phyloP scores from a whole-genome alignment of 2,888 invertebrate species.

The Ennomos fuscantarius region DNA sequence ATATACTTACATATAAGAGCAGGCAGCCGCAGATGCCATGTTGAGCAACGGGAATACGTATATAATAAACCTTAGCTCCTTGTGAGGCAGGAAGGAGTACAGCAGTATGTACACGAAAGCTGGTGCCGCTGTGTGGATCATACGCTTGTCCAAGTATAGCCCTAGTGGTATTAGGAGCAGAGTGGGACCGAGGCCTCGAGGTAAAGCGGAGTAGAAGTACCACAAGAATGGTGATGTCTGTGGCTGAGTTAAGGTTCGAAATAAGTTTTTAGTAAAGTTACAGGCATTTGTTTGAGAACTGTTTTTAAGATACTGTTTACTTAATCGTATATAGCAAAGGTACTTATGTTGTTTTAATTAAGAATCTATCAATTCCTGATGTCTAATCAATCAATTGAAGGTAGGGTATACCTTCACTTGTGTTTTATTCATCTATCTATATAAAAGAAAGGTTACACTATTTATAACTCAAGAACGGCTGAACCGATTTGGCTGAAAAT shows the following conservation, averaged over 20 bases:
- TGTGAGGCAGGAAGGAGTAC: constrained; percentile 98
- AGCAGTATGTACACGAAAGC: constrained; percentile 92
- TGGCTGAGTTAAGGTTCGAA: constrained; percentile 42
- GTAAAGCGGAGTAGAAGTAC: constrained; percentile 99
- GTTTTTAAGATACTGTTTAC: no score
- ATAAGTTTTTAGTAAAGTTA: no score
- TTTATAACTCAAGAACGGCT: no score
- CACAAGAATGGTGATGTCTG: constrained; percentile 97
- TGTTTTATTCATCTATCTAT: no score
- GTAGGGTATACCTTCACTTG: no score
- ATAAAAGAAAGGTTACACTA: no score
- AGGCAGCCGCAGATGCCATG: constrained; percentile 93
- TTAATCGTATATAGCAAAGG: no score
- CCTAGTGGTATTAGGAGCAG: constrained; percentile 92
- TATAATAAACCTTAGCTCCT: constrained; percentile 98
- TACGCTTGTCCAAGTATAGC: constrained; percentile 88
- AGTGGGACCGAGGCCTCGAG: constrained; percentile 94
- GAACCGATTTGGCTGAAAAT: no score
- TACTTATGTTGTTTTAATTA: no score
- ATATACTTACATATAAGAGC: constrained; percentile 93
- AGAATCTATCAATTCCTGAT: no score
- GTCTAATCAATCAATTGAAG: no score
- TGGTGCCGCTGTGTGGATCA: constrained; percentile 88
- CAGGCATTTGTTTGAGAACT: no score
- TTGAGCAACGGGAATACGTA: constrained; percentile 98